Evolutionary conservation across 2,797 vertebrate genomes (phyloP).

Genomic region (Nyctibius grandis): DNA sequence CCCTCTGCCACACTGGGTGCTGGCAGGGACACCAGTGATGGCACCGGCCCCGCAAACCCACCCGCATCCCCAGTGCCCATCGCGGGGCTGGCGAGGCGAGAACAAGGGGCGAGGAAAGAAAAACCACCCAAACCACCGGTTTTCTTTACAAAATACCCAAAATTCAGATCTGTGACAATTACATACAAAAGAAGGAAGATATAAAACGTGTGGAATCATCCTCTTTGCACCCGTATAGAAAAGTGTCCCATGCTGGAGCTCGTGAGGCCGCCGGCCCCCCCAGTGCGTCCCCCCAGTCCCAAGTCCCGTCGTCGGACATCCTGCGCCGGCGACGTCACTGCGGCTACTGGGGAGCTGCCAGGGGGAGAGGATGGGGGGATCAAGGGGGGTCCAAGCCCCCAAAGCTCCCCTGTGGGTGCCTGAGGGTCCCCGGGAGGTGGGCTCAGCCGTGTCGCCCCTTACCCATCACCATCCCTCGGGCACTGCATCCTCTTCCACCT

Average conservation of each 20-base stretch:
- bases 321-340: neutral
- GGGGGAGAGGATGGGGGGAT: neutral
- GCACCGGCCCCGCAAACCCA: neutral
- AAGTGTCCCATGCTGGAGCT: slow-evolving; percentile 68
- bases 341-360: slow-evolving; percentile 62
- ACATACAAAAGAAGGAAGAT: slow-evolving; percentile 73
- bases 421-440: neutral
- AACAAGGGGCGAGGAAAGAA: neutral
- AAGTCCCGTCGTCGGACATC: neutral
- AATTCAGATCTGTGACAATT: slow-evolving; percentile 64
- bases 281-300: neutral
- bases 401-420: rapidly evolving
- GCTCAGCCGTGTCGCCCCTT: neutral
- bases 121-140: rapidly evolving
- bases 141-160: slow-evolving; percentile 73
- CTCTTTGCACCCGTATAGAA: slow-evolving; percentile 71
- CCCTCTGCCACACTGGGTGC: rapidly evolving
- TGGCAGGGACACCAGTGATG: neutral
- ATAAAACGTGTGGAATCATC: slow-evolving; percentile 74
- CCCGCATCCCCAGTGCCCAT: neutral
- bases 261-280: neutral
- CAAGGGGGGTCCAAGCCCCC: neutral
- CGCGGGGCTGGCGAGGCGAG: rapidly evolving
- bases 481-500: slow-evolving; percentile 44
- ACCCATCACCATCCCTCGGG: slow-evolving; percentile 65